Evolutionary conservation across 1,140 invertebrate species (phyloP).

Genomic region (Brachionus sp.): DNA sequence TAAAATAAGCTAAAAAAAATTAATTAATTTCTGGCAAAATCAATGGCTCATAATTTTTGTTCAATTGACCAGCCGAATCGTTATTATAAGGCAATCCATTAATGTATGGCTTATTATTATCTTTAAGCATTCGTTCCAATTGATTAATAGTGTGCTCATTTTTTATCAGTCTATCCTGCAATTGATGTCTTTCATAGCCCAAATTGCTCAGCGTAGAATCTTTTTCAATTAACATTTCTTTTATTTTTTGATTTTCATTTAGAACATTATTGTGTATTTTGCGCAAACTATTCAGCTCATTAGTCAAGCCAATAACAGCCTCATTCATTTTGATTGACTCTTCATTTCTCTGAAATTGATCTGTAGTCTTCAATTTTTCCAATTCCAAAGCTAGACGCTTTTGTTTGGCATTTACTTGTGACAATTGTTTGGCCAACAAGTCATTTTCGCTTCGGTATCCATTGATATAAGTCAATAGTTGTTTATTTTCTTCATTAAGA

Average conservation of each 20-base stretch:
- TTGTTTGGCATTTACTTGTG: constrained; percentile 42
- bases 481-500: constrained; percentile 42
- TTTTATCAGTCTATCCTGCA: constrained; percentile 45
- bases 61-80: background rate
- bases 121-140: constrained; percentile 41
- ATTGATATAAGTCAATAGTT: constrained; percentile 38
- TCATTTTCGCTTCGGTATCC: constrained; percentile 43
- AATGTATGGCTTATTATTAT: constrained; percentile 30
- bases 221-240: constrained; percentile 46
- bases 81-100: background rate
- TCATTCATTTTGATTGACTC: constrained; percentile 46
- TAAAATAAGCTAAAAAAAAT: background rate
- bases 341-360: constrained; percentile 38
- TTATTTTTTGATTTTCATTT: constrained; percentile 43
- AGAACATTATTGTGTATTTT: constrained; percentile 42
- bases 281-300: constrained; percentile 33
- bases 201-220: constrained; percentile 25
- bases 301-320: constrained; percentile 35
- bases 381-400: constrained; percentile 42
- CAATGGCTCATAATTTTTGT: constrained; percentile 36
- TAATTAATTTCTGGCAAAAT: constrained; percentile 41
- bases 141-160: constrained; percentile 44
- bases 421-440: constrained; percentile 43
- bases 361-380: constrained; percentile 37
- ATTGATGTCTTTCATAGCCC: constrained; percentile 43